Conservation (phyloP, 2,113 vertebrate genomes). For the Dryoscopus gambensis region DNA sequence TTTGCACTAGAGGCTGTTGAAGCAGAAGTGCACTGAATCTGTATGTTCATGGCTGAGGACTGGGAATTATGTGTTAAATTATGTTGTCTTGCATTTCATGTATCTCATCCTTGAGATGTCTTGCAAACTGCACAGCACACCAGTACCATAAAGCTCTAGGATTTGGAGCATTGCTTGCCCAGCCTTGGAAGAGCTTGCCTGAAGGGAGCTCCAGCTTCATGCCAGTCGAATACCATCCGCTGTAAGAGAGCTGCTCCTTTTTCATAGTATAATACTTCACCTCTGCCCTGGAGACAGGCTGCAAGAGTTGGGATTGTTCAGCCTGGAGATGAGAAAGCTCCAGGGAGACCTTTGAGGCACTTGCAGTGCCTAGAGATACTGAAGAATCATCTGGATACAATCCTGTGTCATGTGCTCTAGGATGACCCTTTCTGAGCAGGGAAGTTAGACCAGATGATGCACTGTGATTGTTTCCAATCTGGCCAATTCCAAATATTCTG, state of each 20-base stretch:
- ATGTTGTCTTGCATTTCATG: neutral
- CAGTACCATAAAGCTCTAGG: fast-evolving
- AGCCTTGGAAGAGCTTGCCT: neutral
- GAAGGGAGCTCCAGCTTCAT: neutral
- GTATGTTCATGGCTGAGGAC: neutral
- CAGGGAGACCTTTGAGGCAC: neutral
- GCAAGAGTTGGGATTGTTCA: neutral
- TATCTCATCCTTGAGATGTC: neutral
- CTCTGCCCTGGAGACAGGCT: neutral
- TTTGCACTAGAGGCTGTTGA: neutral
- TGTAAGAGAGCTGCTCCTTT: neutral
- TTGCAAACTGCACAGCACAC: neutral
- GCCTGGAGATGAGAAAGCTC: neutral
- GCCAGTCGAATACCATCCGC: neutral
- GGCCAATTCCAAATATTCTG: neutral
- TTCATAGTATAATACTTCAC: neutral
- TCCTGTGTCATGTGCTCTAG: neutral
- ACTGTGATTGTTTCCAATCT: neutral
- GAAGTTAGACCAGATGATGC: neutral
- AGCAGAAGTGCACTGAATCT: neutral
- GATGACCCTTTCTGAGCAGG: neutral
- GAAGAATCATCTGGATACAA: neutral
- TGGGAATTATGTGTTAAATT: neutral
- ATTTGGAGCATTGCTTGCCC: neutral
- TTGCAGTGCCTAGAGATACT: neutral